Percentiles rank a stretch among this genome's conserved stretches.
Conservation (phyloP, 2,113 vertebrate species). For the Lynx canadensis region DNA sequence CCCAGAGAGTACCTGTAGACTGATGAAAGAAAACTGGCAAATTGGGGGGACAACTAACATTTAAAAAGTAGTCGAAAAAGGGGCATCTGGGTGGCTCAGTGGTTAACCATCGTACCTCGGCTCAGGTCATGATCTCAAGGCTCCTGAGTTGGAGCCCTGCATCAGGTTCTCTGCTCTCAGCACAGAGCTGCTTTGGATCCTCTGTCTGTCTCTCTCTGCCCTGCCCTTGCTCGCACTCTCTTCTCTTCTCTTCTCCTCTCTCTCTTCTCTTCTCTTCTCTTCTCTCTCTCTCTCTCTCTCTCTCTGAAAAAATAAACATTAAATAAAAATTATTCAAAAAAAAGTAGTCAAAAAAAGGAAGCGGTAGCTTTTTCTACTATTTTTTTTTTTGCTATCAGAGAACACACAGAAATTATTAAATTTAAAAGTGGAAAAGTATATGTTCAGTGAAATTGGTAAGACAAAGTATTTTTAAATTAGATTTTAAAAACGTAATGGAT, state of each 20-base stretch:
- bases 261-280: too few relatives aligned
- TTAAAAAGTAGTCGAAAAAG: neutral
- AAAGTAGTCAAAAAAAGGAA: neutral
- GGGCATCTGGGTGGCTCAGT: too few relatives aligned
- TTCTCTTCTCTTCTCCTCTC: too few relatives aligned
- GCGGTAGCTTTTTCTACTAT: neutral
- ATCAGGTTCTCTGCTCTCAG: too few relatives aligned
- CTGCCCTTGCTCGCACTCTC: too few relatives aligned
- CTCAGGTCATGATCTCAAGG: too few relatives aligned
- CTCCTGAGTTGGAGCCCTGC: too few relatives aligned
- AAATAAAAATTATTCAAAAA: neutral
- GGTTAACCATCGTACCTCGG: too few relatives aligned
- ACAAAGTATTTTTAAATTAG: constrained; percentile 2
- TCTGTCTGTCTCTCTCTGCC: too few relatives aligned
- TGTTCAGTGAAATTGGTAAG: neutral
- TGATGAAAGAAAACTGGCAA: neutral
- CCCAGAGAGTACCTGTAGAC: neutral
- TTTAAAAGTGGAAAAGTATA: neutral
- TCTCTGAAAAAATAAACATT: too few relatives aligned
- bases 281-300: too few relatives aligned
- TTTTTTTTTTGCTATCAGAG: neutral
- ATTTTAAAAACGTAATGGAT: neutral
- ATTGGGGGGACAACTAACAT: neutral
- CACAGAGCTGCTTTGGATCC: too few relatives aligned
- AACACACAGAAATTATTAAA: neutral